These are phyloP conservation scores for Pao palembangensis DNA, from an alignment of 2,113 vertebrate species.

Conservation along the genomic window DNA sequence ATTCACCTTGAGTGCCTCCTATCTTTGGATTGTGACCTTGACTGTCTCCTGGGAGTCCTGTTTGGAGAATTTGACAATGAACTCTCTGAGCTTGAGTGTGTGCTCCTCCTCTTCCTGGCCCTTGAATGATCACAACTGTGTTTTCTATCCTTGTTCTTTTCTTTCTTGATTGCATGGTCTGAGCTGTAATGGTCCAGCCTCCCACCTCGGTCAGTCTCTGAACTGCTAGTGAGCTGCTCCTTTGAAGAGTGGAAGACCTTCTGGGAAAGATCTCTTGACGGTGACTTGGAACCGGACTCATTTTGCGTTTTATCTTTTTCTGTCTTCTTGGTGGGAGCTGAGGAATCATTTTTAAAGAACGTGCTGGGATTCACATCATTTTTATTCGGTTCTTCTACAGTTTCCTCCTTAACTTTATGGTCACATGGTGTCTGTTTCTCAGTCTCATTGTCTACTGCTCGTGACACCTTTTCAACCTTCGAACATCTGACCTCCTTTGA, in stretches of 20 bases:
- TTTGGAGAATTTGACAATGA: slow-evolving; percentile 69
- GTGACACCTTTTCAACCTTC: slow-evolving; percentile 38
- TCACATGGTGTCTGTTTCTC: slow-evolving; percentile 28
- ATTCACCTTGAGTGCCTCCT: slow-evolving; percentile 48
- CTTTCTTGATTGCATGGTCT: slow-evolving; percentile 18
- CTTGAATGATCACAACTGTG: slow-evolving; percentile 63
- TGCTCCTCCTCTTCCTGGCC: slow-evolving; percentile 71
- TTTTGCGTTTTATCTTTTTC: slow-evolving; percentile 65
- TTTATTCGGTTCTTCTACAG: slow-evolving; percentile 21
- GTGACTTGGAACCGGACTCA: slow-evolving; percentile 56
- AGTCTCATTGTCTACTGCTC: slow-evolving; percentile 12
- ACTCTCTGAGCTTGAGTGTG: slow-evolving; percentile 73
- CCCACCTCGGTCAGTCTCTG: slow-evolving; percentile 63
- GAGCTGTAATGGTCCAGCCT: slow-evolving; percentile 44
- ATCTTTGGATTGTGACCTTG: slow-evolving; percentile 54
- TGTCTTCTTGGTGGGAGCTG: slow-evolving; percentile 69
- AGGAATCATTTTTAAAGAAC: slow-evolving; percentile 42
- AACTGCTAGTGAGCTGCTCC: slow-evolving; percentile 70
- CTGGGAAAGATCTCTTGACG: slow-evolving; percentile 12
- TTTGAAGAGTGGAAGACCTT: slow-evolving; percentile 65
- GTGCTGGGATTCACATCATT: slow-evolving; percentile 19
- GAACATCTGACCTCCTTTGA: slow-evolving; percentile 10
- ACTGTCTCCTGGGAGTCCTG: slow-evolving; percentile 62
- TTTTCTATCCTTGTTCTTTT: slow-evolving; percentile 62
- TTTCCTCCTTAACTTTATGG: slow-evolving; percentile 47